These are phyloP conservation scores for Tetraneura akinire DNA, from an alignment of 1,140 invertebrate species.

Conservation along the genomic window DNA sequence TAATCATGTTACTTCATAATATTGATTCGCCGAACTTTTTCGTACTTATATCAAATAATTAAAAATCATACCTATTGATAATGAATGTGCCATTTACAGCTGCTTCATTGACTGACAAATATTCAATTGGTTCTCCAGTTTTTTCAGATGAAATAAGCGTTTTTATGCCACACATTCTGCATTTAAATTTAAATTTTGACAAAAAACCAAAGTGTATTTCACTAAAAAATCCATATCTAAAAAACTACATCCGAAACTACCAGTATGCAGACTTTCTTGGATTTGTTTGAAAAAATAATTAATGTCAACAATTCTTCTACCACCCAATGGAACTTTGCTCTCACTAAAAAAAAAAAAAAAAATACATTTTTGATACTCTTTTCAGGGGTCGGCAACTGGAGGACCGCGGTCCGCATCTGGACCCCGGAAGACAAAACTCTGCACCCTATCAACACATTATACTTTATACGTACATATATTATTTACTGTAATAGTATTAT, in stretches of 20 bases:
- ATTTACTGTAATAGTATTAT: too few relatives aligned
- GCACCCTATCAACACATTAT: too few relatives aligned
- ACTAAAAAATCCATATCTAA: not conserved
- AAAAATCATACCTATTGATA: slow-evolving; percentile 20
- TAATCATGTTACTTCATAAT: too few relatives aligned
- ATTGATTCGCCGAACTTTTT: too few relatives aligned
- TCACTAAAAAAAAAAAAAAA: too few relatives aligned
- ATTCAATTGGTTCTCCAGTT: too few relatives aligned
- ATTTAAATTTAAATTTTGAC: slow-evolving; percentile 13
- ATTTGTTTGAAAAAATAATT: slow-evolving; percentile 11
- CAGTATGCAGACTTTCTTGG: not conserved
- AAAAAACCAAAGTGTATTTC: slow-evolving; percentile 5
- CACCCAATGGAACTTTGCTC: too few relatives aligned
- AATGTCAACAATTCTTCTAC: slow-evolving; percentile 20
- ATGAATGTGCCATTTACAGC: not conserved
- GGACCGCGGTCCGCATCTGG: too few relatives aligned
- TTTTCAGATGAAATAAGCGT: not conserved
- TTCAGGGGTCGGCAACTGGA: too few relatives aligned
- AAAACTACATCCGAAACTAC: not conserved
- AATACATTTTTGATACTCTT: too few relatives aligned
- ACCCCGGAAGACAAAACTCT: too few relatives aligned
- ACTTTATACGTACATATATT: too few relatives aligned
- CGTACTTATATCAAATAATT: not conserved
- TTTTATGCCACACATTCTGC: slow-evolving; percentile 1
- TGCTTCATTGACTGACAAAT: not conserved